Percentiles rank a stretch among this genome's conserved stretches.
Conservation (phyloP, 2,797 vertebrate species). For the Chloroceryle inda region DNA sequence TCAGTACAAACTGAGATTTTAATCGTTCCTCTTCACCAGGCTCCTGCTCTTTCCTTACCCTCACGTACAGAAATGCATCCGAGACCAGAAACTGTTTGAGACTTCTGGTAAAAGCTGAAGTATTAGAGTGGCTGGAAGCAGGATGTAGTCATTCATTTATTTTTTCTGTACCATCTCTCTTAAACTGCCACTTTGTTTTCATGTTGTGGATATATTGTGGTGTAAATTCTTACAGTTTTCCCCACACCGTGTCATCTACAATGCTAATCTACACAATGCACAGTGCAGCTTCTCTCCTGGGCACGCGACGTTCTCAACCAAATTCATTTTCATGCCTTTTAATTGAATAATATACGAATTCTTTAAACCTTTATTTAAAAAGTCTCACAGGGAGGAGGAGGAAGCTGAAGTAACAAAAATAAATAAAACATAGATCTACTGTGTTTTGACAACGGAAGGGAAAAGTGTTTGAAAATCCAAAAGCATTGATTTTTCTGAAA, state of each 20-base stretch:
- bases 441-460: conserved; percentile 44
- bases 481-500: conserved; percentile 56
- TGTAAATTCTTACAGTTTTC: conserved; percentile 25
- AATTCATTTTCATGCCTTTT: conserved; percentile 72
- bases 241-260: conserved; percentile 29
- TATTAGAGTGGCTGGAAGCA: conserved; percentile 7
- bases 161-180: conserved; percentile 12
- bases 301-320: conserved; percentile 35
- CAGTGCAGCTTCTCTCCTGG: conserved; percentile 65
- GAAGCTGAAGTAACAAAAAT: conserved; percentile 41
- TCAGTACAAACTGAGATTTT: background rate
- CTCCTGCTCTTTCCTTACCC: background rate
- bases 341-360: conserved; percentile 55
- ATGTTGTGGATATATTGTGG: conserved; percentile 34
- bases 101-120: background rate
- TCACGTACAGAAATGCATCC: background rate
- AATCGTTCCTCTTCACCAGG: background rate
- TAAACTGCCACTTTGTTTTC: conserved; percentile 39
- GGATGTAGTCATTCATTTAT: background rate
- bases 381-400: conserved; percentile 41
- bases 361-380: conserved; percentile 29
- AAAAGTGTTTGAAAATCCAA: conserved; percentile 58
- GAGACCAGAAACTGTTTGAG: background rate
- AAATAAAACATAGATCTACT: conserved; percentile 43
- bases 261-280: conserved; percentile 55